Base-by-base conservation (phyloP, 1,140 invertebrate species). In the Armadillidium nasatum region DNA sequence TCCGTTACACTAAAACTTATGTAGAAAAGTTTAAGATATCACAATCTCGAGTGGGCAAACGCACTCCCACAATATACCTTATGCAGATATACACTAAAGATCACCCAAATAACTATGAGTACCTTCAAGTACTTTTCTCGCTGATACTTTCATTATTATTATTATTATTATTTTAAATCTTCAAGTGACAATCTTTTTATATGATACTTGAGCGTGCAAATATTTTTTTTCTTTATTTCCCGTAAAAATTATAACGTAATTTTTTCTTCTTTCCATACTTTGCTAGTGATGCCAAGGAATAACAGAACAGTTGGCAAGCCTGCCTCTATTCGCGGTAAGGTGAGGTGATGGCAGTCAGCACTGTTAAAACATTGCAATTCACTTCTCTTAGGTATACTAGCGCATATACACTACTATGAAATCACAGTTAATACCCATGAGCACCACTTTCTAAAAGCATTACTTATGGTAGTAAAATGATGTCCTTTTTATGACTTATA, bases 21-120 rank as follows among this genome's bases (percentile, higher is more conserved):
- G 50, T 60, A 60, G 7, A 60, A 60, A 60, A 60, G 50, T 60
- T 60, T 60, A 19, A 60, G 50, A 60, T 60, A 60, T 60, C 50
- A 60, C 50, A 60, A 15, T 15, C 50, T 60, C 50, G 19, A 15
- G 50, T 60, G 50, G 50, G 50, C 11, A 60, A 60, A 19, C 50
- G 19, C 19, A 60, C 11, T 60, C 50, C 50, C 50, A 60, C 50
- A 60, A n/a, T 60, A 60, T 60, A 60, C 50, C 50, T 60, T 60
- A 60, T 60, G 11, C 50, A 60, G 50, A 60, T 60, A 60, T 60
- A 60, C 50, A 60, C 50, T 60, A 60, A 13, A 60, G 50, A 60
- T 60, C 50, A 60, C 50, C 50, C 50, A 60, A 19, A 2, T 15
- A 60, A 60, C 50, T 60, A 60, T 60, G 19, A 19, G 50, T 60